phyloP scores from a whole-genome alignment of 2,797 vertebrate genomes.

The Trachurus trachurus region DNA sequence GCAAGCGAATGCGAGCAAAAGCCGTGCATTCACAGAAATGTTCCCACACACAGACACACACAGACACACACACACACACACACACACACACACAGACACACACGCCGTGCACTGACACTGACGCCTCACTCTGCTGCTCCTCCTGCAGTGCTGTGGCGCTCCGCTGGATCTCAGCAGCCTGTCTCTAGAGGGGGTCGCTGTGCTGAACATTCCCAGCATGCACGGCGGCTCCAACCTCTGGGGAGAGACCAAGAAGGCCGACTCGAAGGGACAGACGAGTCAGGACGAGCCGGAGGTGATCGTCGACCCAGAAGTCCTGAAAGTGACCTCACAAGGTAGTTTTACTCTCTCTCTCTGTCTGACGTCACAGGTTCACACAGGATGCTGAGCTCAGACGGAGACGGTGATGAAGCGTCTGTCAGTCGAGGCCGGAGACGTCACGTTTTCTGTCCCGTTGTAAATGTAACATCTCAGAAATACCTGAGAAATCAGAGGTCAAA shows the following conservation, averaged over 20 bases:
- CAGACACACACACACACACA: too few relatives aligned
- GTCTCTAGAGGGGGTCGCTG: constrained; percentile 91
- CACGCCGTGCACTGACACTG: background rate
- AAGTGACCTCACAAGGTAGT: constrained; percentile 92
- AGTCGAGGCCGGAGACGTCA: too few relatives aligned
- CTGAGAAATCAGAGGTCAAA: too few relatives aligned
- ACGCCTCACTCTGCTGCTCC: constrained; percentile 1
- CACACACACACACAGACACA: too few relatives aligned
- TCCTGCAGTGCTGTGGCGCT: constrained; percentile 88
- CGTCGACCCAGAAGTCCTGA: constrained; percentile 90
- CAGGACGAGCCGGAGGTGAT: constrained; percentile 88
- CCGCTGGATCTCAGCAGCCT: constrained; percentile 89
- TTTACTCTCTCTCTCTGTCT: background rate
- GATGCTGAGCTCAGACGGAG: background rate
- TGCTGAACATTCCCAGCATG: constrained; percentile 97
- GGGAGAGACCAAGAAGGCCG: constrained; percentile 92
- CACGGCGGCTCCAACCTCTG: constrained; percentile 97
- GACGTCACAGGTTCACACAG: background rate
- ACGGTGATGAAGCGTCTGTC: background rate
- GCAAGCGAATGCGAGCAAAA: background rate
- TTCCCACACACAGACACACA: background rate
- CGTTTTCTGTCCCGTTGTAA: too few relatives aligned
- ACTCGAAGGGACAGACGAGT: constrained; percentile 62
- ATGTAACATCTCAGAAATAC: too few relatives aligned
- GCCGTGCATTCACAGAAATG: background rate